These are phyloP conservation scores for Venusia cambrica DNA, from an alignment of 2,888 invertebrate species.

Conservation along the genomic window DNA sequence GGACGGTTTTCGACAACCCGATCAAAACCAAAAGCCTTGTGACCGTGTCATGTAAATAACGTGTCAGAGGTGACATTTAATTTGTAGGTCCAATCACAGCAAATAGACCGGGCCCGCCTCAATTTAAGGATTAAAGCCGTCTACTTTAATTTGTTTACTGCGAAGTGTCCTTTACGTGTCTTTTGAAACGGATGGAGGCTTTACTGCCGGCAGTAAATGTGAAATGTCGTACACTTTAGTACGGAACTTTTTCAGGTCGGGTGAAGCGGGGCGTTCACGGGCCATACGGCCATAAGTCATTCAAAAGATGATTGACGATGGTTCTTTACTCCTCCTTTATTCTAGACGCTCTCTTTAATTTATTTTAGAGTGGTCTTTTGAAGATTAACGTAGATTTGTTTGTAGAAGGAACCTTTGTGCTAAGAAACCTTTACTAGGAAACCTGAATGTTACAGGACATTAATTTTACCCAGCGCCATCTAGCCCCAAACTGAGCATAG, in stretches of 20 bases:
- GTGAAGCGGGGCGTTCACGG: constrained; percentile 29
- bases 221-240: constrained; percentile 31
- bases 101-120: constrained; percentile 13
- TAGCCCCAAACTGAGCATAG: too few species aligned
- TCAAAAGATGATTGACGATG: constrained; percentile 31
- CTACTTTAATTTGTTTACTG: constrained; percentile 31
- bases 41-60: too few species aligned
- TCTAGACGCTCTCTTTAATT: constrained; percentile 16
- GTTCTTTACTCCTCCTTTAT: constrained; percentile 28
- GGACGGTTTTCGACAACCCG: too few species aligned
- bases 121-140: constrained; percentile 17
- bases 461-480: too few species aligned
- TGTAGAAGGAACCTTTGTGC: too few species aligned
- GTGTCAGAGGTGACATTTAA: too few species aligned
- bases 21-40: too few species aligned
- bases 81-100: too few species aligned
- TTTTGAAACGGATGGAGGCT: constrained; percentile 28
- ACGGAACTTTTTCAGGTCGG: constrained; percentile 31
- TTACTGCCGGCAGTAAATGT: constrained; percentile 31
- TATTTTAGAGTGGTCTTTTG: constrained; percentile 2
- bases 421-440: too few species aligned
- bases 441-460: too few species aligned
- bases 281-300: constrained; percentile 32
- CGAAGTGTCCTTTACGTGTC: constrained; percentile 32
- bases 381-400: constrained; percentile 2